These are phyloP conservation scores for Sylvilagus bachmani DNA, from an alignment of 2,113 vertebrate genomes.

Conservation along the genomic window DNA sequence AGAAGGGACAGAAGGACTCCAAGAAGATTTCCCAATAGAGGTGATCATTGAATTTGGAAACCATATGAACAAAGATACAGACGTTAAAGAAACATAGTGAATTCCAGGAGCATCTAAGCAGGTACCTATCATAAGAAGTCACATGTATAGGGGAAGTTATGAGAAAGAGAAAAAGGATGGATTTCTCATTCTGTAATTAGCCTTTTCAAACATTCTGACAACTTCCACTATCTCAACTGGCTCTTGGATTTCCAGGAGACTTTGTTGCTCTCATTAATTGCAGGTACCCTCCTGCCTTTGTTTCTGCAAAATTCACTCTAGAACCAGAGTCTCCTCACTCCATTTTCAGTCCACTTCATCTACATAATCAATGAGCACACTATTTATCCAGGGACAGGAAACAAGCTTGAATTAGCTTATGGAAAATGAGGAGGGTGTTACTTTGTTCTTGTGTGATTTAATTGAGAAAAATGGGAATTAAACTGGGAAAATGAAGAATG, in stretches of 20 bases:
- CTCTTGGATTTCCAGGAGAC: not conserved
- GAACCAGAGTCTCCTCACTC: not conserved
- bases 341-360: not conserved
- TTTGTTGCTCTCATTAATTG: not conserved
- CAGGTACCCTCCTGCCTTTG: not conserved
- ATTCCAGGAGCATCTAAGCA: not conserved
- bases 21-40: not conserved
- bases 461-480: not conserved
- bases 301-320: not conserved
- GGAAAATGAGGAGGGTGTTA: not conserved
- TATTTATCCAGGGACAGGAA: not conserved
- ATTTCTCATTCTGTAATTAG: not conserved
- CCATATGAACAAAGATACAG: not conserved
- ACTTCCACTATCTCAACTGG: not conserved
- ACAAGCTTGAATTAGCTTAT: constrained; percentile 2
- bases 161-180: not conserved
- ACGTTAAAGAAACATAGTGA: accelerated
- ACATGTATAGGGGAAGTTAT: accelerated
- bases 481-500: not conserved
- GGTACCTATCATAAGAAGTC: too few relatives aligned
- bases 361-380: not conserved
- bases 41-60: not conserved
- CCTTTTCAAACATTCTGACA: not conserved
- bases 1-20: not conserved
- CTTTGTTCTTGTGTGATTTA: not conserved